These are phyloP conservation scores for Pteromalus puparum DNA, from an alignment of 1,140 invertebrate genomes.

Conservation along the genomic window DNA sequence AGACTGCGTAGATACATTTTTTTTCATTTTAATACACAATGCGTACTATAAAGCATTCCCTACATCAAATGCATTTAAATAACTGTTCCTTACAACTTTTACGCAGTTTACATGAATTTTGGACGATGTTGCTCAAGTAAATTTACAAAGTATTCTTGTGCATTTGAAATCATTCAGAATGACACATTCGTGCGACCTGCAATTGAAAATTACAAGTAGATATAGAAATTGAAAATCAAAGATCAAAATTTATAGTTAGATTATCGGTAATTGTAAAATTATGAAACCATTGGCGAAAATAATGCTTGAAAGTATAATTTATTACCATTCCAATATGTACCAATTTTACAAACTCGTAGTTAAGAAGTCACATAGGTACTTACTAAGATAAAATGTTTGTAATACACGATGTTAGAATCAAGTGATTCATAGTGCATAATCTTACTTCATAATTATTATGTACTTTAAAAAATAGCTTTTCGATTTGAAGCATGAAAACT, in stretches of 20 bases:
- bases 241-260: neutral
- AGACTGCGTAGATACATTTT: constrained; percentile 5
- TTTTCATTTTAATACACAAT: constrained; percentile 13
- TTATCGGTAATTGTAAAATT: too few species aligned
- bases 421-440: neutral
- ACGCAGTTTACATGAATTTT: constrained; percentile 23
- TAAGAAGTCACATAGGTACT: neutral
- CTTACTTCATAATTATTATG: neutral
- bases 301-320: constrained; percentile 4
- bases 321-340: constrained; percentile 30
- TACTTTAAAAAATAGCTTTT: neutral
- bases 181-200: neutral
- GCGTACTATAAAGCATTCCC: neutral
- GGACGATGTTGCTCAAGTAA: neutral
- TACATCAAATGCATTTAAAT: neutral
- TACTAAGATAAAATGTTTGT: neutral
- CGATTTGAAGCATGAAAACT: neutral
- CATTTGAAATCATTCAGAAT: constrained; percentile 19
- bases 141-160: neutral
- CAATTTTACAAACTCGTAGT: neutral
- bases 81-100: constrained; percentile 19
- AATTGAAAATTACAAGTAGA: neutral
- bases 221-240: neutral
- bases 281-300: too few species aligned
- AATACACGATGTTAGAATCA: neutral